A percentile compares a stretch with the other conserved stretches of the same genome.
phyloP scores from a whole-genome alignment of 2,888 invertebrate genomes.

The Trypoxylon attenuatum region DNA sequence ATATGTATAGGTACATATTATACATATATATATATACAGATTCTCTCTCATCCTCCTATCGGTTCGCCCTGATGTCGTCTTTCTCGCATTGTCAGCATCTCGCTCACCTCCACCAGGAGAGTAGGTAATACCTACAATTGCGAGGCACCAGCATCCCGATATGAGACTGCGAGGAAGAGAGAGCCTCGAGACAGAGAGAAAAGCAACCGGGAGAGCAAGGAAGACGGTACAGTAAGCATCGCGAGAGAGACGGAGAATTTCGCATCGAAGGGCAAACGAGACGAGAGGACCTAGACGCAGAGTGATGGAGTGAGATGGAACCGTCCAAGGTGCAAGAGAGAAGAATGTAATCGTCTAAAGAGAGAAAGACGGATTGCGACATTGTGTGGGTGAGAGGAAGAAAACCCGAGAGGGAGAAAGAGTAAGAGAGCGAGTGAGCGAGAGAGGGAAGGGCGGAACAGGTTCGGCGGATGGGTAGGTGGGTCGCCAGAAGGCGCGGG shows the following conservation, averaged over 20 bases:
- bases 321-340: conserved; percentile 29
- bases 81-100: conserved; percentile 1
- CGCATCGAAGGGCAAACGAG: conserved; percentile 10
- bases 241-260: background rate
- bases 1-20: too few species aligned
- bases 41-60: conserved; percentile 4
- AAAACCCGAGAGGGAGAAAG: conserved; percentile 26
- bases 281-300: conserved; percentile 8
- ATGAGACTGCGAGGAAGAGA: conserved; percentile 16
- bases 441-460: conserved; percentile 66
- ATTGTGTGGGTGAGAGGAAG: background rate
- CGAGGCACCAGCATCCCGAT: conserved; percentile 43
- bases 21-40: too few species aligned
- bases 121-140: conserved; percentile 42
- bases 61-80: conserved; percentile 10
- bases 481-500: conserved; percentile 59
- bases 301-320: conserved; percentile 15
- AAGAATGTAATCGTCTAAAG: too few species aligned
- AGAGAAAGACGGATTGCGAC: too few species aligned
- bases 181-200: too few species aligned
- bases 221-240: too few species aligned
- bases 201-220: too few species aligned
- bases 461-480: conserved; percentile 65
- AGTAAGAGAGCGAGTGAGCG: conserved; percentile 40
- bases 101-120: conserved; percentile 35